Evolutionary conservation across 2,888 invertebrate species (phyloP), one percentile per base, ranked within the genome.

Genomic region (Barypeithes pellucidus): DNA sequence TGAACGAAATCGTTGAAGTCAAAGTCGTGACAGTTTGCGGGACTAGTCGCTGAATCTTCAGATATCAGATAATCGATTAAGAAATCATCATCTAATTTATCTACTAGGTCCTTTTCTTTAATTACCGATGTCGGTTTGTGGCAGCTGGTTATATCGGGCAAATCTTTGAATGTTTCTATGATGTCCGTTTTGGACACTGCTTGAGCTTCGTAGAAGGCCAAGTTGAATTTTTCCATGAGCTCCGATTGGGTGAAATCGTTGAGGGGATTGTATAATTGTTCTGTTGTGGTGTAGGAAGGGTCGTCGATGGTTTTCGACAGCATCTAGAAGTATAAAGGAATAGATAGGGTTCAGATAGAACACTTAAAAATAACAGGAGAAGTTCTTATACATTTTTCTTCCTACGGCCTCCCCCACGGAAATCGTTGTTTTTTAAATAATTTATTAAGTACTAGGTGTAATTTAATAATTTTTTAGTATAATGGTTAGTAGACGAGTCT

Each of bases 151-250:
- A 14, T 50, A 9, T 57, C 45, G 16, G 50, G 41, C 45, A 68
- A 50, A 39, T 83, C 82, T 69, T 83, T 80, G 72, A 84, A 82
- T 0, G 81, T 82, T 14, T 80, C 79, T 2, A 81, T 63, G 14
- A 82, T 78, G 68, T 83, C 83, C 7, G 79, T 78, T 76, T 80
- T 79, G 24, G 80, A 77, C 2, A 80, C 74, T 52, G 80, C 80
- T 76, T 86, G 86, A 11, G 85, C 85, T 72, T 86, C 85, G 80
- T 85, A 85, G 72, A 86, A 86, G 1, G 86, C 86, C 16, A 85
- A 77, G 73, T 86, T 86, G 79, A 86, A 86, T 78, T 85, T 85
- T 74, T 85, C 85, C 79, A 85, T 83, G 14, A 86, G 78, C 74
- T 85, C 86, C n/a, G 78, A 77, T 78, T 85, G 86, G 36, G 83